A percentile compares a stretch with the other conserved stretches of the same genome.
Evolutionary conservation across 37 sponge, comb jelly and placozoan species (phyloP).

Genomic region (Corticium candelabrum): DNA sequence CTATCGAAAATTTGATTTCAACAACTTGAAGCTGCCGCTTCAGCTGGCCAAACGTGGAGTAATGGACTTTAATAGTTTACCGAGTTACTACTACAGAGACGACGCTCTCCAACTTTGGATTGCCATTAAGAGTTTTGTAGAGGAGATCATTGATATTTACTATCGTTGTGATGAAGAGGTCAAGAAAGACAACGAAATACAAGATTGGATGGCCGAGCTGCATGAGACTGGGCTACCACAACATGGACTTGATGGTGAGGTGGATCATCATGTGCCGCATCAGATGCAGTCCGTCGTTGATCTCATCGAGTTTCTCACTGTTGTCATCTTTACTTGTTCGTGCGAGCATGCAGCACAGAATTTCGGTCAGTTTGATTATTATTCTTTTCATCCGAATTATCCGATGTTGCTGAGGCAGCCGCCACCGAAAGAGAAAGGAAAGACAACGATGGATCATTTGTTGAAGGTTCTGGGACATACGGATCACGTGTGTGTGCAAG

Average conservation of each 20-base stretch:
- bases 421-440: conserved; percentile 45
- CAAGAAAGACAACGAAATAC: neutral
- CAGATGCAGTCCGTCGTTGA: conserved; percentile 9
- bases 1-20: neutral
- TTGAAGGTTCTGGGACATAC: conserved; percentile 31
- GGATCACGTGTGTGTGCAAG: neutral
- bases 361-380: conserved; percentile 60
- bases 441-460: conserved; percentile 18
- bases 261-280: conserved; percentile 29
- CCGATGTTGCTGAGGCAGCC: conserved; percentile 29
- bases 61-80: conserved; percentile 29
- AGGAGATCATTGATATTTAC: neutral
- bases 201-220: neutral
- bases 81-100: conserved; percentile 63
- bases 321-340: conserved; percentile 52
- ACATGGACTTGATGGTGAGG: neutral
- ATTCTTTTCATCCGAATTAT: conserved; percentile 58
- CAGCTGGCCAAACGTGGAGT: conserved; percentile 40
- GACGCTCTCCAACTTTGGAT: conserved; percentile 26
- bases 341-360: conserved; percentile 58
- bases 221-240: neutral
- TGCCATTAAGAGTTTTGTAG: neutral
- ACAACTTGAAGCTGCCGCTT: neutral
- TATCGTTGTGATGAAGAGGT: neutral
- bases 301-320: conserved; percentile 39